phyloP scores from a whole-genome alignment of 1,140 invertebrate genomes.

The Triops longicaudatus region DNA sequence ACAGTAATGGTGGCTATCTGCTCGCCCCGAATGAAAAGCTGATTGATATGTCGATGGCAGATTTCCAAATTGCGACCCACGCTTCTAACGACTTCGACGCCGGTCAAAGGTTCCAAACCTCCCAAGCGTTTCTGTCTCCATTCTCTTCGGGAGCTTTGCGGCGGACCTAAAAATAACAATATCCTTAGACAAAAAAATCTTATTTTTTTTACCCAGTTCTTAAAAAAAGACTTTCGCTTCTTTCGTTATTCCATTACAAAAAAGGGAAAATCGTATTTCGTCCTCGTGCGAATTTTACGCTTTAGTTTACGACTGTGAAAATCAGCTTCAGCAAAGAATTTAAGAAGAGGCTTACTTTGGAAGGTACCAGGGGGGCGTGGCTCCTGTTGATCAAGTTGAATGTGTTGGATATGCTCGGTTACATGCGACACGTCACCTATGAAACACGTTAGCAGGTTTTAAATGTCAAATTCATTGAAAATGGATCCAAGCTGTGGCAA shows the following conservation, averaged over 20 bases:
- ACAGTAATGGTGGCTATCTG: slow-evolving; percentile 58
- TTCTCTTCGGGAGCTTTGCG: slow-evolving; percentile 17
- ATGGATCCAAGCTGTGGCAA: not conserved
- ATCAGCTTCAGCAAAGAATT: no score
- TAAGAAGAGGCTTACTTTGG: not conserved
- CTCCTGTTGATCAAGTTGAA: not conserved
- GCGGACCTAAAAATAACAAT: slow-evolving; percentile 12
- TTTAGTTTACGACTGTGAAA: no score
- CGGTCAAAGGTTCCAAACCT: not conserved
- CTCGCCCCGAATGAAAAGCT: slow-evolving; percentile 74
- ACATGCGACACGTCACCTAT: slow-evolving; percentile 1
- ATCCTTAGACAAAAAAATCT: not conserved
- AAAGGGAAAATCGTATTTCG: not conserved
- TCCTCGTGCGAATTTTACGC: no score
- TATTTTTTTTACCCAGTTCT: not conserved
- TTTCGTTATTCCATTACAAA: not conserved
- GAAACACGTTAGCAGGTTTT: not conserved
- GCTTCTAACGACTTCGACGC: not conserved
- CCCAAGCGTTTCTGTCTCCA: not conserved
- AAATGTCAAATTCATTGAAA: not conserved
- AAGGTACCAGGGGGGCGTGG: not conserved
- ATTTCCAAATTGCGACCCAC: slow-evolving; percentile 48
- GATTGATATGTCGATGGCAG: slow-evolving; percentile 62
- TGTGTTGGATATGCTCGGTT: slow-evolving; percentile 7
- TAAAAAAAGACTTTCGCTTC: not conserved